A percentile compares a stretch with the other conserved stretches of the same genome.
Conservation (phyloP, 2,888 invertebrate species). For the Monochamus alternatus region DNA sequence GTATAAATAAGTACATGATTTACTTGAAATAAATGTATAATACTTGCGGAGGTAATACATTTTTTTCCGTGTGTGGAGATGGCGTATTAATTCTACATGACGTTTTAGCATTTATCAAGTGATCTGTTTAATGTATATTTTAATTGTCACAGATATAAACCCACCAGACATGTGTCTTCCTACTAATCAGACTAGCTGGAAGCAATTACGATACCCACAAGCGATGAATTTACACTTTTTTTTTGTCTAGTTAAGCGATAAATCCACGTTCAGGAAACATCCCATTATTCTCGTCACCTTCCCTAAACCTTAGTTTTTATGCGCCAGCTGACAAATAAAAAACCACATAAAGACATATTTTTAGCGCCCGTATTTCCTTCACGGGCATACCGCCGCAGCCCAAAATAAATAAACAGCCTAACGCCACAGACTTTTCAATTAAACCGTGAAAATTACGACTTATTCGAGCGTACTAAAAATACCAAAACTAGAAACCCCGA, state of each 20-base stretch:
- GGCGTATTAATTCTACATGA: too few relatives aligned
- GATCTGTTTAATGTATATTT: too few relatives aligned
- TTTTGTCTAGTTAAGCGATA: background rate
- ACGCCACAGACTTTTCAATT: constrained; percentile 39
- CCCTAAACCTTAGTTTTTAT: background rate
- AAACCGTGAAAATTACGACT: constrained; percentile 46
- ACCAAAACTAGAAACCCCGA: constrained; percentile 37
- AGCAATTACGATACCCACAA: too few relatives aligned
- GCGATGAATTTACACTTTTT: too few relatives aligned
- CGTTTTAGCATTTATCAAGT: too few relatives aligned
- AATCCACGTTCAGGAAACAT: background rate
- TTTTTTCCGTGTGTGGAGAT: too few relatives aligned
- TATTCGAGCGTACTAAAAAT: constrained; percentile 41
- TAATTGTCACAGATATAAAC: too few relatives aligned
- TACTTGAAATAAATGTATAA: too few relatives aligned
- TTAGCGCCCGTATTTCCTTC: background rate
- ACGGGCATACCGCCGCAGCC: constrained; percentile 9
- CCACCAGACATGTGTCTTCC: too few relatives aligned
- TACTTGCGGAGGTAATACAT: too few relatives aligned
- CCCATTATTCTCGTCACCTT: background rate
- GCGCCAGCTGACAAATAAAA: background rate
- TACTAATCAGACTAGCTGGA: too few relatives aligned
- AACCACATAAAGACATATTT: background rate
- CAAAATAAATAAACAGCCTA: constrained; percentile 44
- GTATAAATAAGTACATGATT: too few relatives aligned